Conservation (phyloP, 2,888 invertebrate species). For the Digitonthophagus gazella region DNA sequence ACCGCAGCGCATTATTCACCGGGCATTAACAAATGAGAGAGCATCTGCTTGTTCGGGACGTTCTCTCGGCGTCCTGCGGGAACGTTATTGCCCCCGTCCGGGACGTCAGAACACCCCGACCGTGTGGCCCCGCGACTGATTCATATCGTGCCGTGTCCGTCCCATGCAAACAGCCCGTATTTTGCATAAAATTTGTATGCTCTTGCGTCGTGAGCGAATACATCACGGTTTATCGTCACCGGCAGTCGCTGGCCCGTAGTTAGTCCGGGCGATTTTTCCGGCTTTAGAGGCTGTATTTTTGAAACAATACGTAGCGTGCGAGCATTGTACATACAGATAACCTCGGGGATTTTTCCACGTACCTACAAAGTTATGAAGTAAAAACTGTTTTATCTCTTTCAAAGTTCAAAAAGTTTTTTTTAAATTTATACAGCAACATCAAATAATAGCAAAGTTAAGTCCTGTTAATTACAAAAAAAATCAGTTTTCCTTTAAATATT, state of each 20-base stretch:
- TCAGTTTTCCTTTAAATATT: too few species aligned
- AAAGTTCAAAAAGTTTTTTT: too few species aligned
- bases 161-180: conserved; percentile 12
- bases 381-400: too few species aligned
- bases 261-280: conserved; percentile 8
- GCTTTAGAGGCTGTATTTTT: neutral
- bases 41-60: conserved; percentile 34
- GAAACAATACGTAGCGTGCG: neutral
- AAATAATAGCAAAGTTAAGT: too few species aligned
- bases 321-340: too few species aligned
- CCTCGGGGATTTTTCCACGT: too few species aligned
- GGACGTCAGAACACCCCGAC: neutral
- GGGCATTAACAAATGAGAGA: conserved; percentile 40
- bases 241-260: neutral
- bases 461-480: too few species aligned
- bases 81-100: neutral
- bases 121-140: neutral
- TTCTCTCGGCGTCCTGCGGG: neutral
- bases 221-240: conserved; percentile 14
- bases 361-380: too few species aligned
- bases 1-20: conserved; percentile 39
- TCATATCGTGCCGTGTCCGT: conserved; percentile 7
- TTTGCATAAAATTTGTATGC: conserved; percentile 16
- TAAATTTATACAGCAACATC: too few species aligned
- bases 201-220: neutral